Base-by-base conservation (phyloP, 2,888 invertebrate species). In the Phyllotreta striolata region DNA sequence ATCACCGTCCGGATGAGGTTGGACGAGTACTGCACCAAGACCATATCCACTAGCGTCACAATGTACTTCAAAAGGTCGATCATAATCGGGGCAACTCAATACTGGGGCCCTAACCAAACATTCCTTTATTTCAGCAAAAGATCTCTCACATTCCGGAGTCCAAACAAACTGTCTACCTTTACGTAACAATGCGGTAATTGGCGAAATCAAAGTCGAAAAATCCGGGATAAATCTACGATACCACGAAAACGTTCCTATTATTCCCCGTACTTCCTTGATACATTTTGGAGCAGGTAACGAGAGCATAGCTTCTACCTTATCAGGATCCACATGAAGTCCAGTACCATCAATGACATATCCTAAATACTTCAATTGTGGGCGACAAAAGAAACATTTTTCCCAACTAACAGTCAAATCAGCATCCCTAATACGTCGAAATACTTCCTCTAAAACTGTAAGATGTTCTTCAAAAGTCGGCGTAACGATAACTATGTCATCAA, bases 401-500 rank as follows among this genome's bases (percentile, higher is more conserved):
- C 39, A 49, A 13, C 61, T 69, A 1, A 75, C 14, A 1, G 69
- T 74, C 5, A 75, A 47, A 7, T 66, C 66, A 6, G 73, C 73
- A 3, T 64, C 56, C 3, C 62, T 1, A 2, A 76, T 56, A 3
- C 74, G 47, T 3, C 40, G 35, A 5, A 77, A 70, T 1, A 77
- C 70, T 38, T 66, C 62, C 8, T 44, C 49, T 34, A 73, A 54
- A 9, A 71, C 58, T 3, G 61, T 34, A 24, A 71, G 6, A 55
- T 74, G 72, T 24, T 55, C 12, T 37, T 56, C 62, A 47, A 74
- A 73, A 0, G 60, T 69, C 43, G 35, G 8, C 9, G 62, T 71
- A 1, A 62, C 61, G 0, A 75, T 65, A 6, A 76, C 69, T 9
- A 74, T 66, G 41, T 75, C 74, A 40, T 74, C 73, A 6, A 74